Base-by-base conservation (phyloP, 1,140 invertebrate genomes). In the Caenorhabditis tropicalis region DNA sequence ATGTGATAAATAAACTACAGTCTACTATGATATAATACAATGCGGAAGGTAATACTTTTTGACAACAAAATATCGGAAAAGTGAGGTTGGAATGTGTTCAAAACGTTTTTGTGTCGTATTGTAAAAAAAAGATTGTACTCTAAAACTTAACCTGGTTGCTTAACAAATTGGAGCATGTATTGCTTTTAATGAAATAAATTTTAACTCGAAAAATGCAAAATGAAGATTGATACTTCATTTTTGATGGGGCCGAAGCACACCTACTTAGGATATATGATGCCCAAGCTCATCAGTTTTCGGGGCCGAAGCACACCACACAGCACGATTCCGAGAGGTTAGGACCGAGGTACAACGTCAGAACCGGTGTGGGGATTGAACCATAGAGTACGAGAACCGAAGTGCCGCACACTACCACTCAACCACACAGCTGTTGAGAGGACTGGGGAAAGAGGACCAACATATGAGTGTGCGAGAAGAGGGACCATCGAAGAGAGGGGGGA, bases 321-420 rank as follows among this genome's bases (percentile, higher is more conserved):
- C 48, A 51, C 48, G 48, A 19, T 51, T n/a, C n/a, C 15, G 15
- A 51, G 48, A 51, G 48, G 48, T 19, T 51, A 43, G 48, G 27
- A 24, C 21, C 53, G 53, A 56, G 29, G 53, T 7, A 24, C 53
- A 56, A 16, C 53, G 29, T 56, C 19, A 21, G 19, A 7, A 56
- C 53, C 27, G 53, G 21, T 27, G 53, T 24, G 21, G 24, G 53
- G 53, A 27, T 56, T 27, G 21, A 56, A 56, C 6, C 53, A 19
- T 51, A 56, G 53, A 56, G 53, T 56, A 56, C 53, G 53, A 56
- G 53, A 24, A 56, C 53, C 53, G 53, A 56, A 27, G 53, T 56
- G 29, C 53, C 53, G 53, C 53, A 56, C 53, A 56, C 53, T 56
- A 56, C 53, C 53, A 27, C 21, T 56, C 53, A 27, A 56, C 53